These are phyloP conservation scores for Carlito syrichta DNA, from an alignment of 2,113 vertebrate genomes.

Conservation along the genomic window DNA sequence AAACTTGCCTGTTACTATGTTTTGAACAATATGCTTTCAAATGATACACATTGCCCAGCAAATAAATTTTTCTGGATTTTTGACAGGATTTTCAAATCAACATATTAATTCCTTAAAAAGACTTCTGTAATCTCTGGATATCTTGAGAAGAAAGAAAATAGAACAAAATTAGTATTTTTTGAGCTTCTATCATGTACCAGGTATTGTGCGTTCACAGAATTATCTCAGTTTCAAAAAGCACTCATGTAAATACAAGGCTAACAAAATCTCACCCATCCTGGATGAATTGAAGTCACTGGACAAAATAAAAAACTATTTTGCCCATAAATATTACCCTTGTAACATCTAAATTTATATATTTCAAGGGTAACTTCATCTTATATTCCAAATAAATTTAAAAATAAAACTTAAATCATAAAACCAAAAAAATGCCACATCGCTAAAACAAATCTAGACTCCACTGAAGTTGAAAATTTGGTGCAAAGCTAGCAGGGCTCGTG, in stretches of 20 bases:
- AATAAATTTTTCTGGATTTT: not conserved
- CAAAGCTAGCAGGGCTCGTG: slow-evolving; percentile 6
- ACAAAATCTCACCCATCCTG: not conserved
- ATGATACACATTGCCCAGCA: not conserved
- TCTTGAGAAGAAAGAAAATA: not conserved
- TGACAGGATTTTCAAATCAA: not conserved
- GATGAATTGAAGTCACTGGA: not conserved
- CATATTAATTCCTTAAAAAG: not conserved
- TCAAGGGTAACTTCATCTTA: slow-evolving; percentile 4
- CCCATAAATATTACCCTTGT: slow-evolving; percentile 17
- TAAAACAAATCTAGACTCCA: slow-evolving; percentile 40
- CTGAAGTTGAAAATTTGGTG: slow-evolving; percentile 32
- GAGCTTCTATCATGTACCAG: not conserved
- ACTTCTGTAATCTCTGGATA: not conserved
- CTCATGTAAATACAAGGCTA: not conserved
- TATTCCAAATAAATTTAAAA: slow-evolving; percentile 51
- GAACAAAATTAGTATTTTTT: not conserved
- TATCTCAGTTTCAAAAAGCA: not conserved
- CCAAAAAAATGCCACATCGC: not conserved
- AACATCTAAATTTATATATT: slow-evolving; percentile 24
- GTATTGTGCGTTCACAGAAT: not conserved
- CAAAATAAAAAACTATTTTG: not conserved
- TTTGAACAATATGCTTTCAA: slow-evolving; percentile 13
- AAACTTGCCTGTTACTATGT: not conserved
- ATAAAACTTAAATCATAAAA: slow-evolving; percentile 51